phyloP scores from a whole-genome alignment of 30 jellyfish, hydroid and myxozoan genomes.

The Pelagia noctiluca region DNA sequence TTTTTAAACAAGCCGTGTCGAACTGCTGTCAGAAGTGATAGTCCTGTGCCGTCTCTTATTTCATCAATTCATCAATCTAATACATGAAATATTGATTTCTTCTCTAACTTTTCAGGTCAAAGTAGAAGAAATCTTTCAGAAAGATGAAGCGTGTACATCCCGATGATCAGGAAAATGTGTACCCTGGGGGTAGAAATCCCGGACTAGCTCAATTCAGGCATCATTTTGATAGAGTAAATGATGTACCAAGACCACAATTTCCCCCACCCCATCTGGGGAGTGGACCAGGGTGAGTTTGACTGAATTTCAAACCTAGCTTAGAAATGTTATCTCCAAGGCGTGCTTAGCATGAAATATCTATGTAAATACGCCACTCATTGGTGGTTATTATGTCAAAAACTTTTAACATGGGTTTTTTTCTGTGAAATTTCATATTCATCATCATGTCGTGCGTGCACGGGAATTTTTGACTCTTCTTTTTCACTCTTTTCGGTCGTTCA shows the following conservation, averaged over 20 bases:
- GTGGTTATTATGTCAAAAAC: no score
- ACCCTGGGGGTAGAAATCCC: constrained; percentile 70
- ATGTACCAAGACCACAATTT: constrained; percentile 78
- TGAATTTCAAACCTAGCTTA: no score
- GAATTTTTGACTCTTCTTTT: no score
- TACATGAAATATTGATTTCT: neutral
- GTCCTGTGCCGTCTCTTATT: neutral
- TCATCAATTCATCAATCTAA: neutral
- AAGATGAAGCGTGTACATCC: constrained; percentile 60
- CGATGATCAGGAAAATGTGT: constrained; percentile 68
- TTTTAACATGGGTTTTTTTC: no score
- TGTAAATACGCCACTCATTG: no score
- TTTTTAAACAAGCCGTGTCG: neutral
- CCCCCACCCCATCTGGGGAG: constrained; percentile 68
- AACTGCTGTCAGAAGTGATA: neutral
- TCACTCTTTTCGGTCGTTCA: no score
- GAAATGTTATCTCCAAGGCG: no score
- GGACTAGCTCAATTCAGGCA: constrained; percentile 54
- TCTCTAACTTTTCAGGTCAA: no score
- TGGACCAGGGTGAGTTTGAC: constrained; percentile 69
- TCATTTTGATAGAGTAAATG: constrained; percentile 54
- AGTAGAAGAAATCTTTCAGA: no score
- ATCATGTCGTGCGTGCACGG: no score
- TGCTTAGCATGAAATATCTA: no score
- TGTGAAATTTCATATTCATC: no score